Evolutionary conservation across 1,140 invertebrate species (phyloP).

Genomic region (Arctopsyche grandis): DNA sequence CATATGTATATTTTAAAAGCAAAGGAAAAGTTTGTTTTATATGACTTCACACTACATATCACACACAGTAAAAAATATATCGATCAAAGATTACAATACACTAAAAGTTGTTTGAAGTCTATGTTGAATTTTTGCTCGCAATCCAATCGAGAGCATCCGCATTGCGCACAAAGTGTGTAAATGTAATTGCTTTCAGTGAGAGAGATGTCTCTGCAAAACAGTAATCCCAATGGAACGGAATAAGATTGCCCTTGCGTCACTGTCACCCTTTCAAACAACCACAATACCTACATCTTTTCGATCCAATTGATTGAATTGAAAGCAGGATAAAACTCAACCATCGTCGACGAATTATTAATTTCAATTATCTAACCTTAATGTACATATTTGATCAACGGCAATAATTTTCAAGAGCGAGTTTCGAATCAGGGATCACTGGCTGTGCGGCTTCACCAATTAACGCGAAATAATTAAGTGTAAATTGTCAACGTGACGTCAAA

Average conservation of each 20-base stretch:
- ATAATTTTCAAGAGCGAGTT: background rate
- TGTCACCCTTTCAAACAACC: conserved; percentile 5
- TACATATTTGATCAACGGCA: background rate
- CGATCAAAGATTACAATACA: no score
- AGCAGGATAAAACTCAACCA: background rate
- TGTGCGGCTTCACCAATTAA: background rate
- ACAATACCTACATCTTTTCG: conserved; percentile 11
- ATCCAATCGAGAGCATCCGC: background rate
- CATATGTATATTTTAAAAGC: no score
- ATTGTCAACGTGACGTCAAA: background rate
- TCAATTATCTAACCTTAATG: background rate
- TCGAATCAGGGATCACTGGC: no score
- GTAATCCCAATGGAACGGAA: conserved; percentile 16
- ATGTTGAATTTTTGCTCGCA: no score
- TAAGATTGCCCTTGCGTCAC: conserved; percentile 22
- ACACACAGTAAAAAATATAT: no score
- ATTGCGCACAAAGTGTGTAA: conserved; percentile 43
- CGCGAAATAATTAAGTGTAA: background rate
- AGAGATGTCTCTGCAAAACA: conserved; percentile 28
- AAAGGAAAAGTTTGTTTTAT: no score
- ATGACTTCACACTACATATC: no score
- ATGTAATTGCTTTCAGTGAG: conserved; percentile 49
- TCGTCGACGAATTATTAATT: background rate
- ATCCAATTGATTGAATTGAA: conserved; percentile 2
- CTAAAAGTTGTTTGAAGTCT: no score